Evolutionary conservation across 1,140 invertebrate genomes (phyloP).

Genomic region (Drosophila saltans): DNA sequence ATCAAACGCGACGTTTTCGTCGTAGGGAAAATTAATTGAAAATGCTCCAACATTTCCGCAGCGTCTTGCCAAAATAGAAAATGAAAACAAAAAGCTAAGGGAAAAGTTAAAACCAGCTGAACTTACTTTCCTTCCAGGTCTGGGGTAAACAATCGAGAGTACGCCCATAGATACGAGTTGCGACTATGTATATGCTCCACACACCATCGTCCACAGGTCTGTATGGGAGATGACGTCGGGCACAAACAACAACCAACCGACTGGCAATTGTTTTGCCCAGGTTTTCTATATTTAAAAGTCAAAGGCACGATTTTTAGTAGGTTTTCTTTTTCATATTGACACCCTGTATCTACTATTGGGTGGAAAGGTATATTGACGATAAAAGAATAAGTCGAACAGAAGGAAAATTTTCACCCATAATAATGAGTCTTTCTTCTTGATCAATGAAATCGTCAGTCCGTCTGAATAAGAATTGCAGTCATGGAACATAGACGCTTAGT

Average conservation of each 20-base stretch:
- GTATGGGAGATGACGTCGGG: slow-evolving; percentile 48
- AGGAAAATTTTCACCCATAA: too few species aligned
- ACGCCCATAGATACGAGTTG: slow-evolving; percentile 33
- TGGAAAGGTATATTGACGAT: not conserved
- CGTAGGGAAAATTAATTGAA: slow-evolving; percentile 66
- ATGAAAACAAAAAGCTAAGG: not conserved
- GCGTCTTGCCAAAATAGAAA: slow-evolving; percentile 49
- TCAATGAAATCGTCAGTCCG: too few species aligned
- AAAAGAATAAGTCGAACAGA: too few species aligned
- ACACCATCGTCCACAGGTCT: slow-evolving; percentile 33
- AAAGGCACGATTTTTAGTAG: slow-evolving; percentile 56
- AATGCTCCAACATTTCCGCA: slow-evolving; percentile 67
- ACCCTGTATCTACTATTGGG: not conserved
- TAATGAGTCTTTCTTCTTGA: too few species aligned
- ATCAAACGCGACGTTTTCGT: slow-evolving; percentile 75
- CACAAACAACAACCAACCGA: slow-evolving; percentile 24
- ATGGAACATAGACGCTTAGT: too few species aligned
- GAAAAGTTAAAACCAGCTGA: slow-evolving; percentile 2
- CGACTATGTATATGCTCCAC: not conserved
- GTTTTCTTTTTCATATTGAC: not conserved
- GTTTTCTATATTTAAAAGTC: slow-evolving; percentile 75
- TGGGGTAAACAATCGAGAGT: slow-evolving; percentile 37
- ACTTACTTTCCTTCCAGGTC: slow-evolving; percentile 46
- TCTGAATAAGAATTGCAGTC: too few species aligned
- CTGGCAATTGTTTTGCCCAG: slow-evolving; percentile 55